Conservation (phyloP, 2,797 vertebrate genomes). For the Tenualosa ilisha region DNA sequence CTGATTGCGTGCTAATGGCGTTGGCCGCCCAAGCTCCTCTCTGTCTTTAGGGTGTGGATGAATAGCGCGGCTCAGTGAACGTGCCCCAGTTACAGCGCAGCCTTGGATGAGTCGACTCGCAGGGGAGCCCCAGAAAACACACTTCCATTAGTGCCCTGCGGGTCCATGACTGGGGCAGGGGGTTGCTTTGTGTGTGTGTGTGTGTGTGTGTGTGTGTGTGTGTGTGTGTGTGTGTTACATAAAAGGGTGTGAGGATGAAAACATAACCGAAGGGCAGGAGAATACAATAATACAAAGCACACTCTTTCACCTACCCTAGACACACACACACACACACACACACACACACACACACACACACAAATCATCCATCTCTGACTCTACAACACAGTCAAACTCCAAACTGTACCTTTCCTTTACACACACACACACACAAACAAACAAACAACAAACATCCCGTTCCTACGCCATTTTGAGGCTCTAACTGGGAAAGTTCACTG, state of each 20-base stretch:
- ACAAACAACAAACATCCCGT: not conserved
- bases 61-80: not conserved
- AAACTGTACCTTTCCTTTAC: too few species aligned
- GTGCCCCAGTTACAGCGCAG: not conserved
- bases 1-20: not conserved
- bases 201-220: not conserved
- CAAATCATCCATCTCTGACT: not conserved
- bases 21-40: not conserved
- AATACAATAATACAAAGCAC: not conserved
- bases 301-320: too few species aligned
- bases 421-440: not conserved
- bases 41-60: not conserved
- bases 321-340: slow-evolving; percentile 7
- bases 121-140: not conserved
- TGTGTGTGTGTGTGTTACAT: not conserved
- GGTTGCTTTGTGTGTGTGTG: not conserved
- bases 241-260: not conserved
- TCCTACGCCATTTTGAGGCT: not conserved
- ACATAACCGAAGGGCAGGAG: not conserved
- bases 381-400: too few species aligned
- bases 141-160: not conserved
- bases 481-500: not conserved
- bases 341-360: not conserved
- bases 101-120: not conserved
- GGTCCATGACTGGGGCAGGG: not conserved